A percentile compares a stretch with the other conserved stretches of the same genome.
These are phyloP conservation scores for Dromiciops gliroides DNA, from an alignment of 2,113 vertebrate species.

Conservation along the genomic window DNA sequence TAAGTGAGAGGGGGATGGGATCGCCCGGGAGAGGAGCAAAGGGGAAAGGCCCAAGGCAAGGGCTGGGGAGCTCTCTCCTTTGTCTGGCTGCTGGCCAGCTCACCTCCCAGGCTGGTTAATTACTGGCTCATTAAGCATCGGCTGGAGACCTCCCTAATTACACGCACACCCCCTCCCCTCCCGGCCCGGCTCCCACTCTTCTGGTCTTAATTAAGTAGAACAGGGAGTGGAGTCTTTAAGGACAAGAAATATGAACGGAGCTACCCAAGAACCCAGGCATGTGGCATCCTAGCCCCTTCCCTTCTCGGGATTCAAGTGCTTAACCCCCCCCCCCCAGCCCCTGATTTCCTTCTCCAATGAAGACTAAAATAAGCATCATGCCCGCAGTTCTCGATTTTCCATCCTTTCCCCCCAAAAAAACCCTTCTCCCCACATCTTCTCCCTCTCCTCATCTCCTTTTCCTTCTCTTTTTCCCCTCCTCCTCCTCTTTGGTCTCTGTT, in stretches of 20 bases:
- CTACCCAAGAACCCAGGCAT: conserved; percentile 55
- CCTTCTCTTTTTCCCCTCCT: conserved; percentile 26
- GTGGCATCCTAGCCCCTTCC: no score
- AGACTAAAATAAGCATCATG: neutral
- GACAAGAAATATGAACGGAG: conserved; percentile 66
- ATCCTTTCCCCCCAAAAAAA: neutral
- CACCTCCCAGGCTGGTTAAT: conserved; percentile 74
- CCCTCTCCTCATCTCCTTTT: conserved; percentile 37
- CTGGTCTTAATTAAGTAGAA: conserved; percentile 77
- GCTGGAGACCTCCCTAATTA: conserved; percentile 78
- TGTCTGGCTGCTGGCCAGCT: conserved; percentile 74
- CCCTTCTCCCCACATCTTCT: neutral
- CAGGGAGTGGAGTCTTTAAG: conserved; percentile 76
- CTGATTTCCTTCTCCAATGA: neutral
- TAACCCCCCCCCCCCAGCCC: neutral
- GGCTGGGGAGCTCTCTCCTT: conserved; percentile 10
- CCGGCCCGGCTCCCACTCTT: conserved; percentile 55
- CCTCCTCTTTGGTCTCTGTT: conserved; percentile 56
- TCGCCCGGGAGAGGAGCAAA: neutral
- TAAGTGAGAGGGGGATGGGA: neutral
- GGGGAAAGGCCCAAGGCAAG: conserved; percentile 48
- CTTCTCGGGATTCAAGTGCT: neutral
- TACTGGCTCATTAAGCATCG: conserved; percentile 75
- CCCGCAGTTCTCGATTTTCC: neutral
- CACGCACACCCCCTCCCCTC: conserved; percentile 30